Percentiles rank a stretch among this genome's conserved stretches.
Evolutionary conservation across 1,140 invertebrate genomes (phyloP).

Genomic region (Hydropsyche tenuis): DNA sequence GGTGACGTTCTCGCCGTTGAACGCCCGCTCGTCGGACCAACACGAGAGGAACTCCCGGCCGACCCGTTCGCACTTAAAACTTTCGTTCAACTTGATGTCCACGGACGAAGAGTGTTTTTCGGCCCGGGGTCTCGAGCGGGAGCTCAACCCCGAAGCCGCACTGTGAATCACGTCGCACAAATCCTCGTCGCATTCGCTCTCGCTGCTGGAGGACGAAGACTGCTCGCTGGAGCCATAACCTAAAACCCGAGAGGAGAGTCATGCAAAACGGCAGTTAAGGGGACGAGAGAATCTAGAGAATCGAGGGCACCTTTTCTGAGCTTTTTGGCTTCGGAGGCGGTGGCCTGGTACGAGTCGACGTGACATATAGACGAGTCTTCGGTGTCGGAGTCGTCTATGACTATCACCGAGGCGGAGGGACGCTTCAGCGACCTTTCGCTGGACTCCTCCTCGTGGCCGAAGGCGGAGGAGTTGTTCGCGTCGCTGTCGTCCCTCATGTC

Average conservation of each 20-base stretch:
- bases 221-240: slow-evolving; percentile 1
- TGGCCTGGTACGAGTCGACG: slow-evolving; percentile 61
- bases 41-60: slow-evolving; percentile 33
- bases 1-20: slow-evolving; percentile 26
- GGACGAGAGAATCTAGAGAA: too few relatives aligned
- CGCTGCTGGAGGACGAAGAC: slow-evolving; percentile 21
- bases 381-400: slow-evolving; percentile 56
- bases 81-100: slow-evolving; percentile 37
- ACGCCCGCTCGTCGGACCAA: slow-evolving; percentile 39
- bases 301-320: slow-evolving; percentile 57
- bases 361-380: slow-evolving; percentile 61
- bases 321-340: slow-evolving; percentile 60
- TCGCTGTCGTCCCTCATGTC: slow-evolving; percentile 5
- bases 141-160: slow-evolving; percentile 15
- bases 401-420: slow-evolving; percentile 38
- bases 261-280: too few relatives aligned
- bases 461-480: neutral
- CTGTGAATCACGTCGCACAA: slow-evolving; percentile 23
- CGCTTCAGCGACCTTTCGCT: neutral
- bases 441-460: neutral
- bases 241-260: slow-evolving; percentile 17
- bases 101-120: slow-evolving; percentile 9
- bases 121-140: neutral
- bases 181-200: slow-evolving; percentile 37
- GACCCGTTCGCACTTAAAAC: slow-evolving; percentile 31